These are phyloP conservation scores for Orchesella flavescens DNA, from an alignment of 2,888 invertebrate genomes.

Conservation along the genomic window DNA sequence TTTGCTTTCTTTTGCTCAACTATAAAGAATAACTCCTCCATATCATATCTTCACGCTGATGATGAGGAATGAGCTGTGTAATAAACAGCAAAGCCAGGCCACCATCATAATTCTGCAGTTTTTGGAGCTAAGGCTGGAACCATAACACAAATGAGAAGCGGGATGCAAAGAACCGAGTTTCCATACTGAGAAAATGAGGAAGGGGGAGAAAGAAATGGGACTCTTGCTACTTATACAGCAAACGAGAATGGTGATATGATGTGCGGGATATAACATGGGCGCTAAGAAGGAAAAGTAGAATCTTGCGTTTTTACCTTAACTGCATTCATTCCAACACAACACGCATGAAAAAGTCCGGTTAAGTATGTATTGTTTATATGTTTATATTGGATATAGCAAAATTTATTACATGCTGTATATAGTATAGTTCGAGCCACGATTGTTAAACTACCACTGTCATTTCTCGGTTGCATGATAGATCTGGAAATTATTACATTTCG, in stretches of 20 bases:
- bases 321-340: conserved; percentile 18
- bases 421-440: background rate
- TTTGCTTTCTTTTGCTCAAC: conserved; percentile 18
- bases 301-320: conserved; percentile 22
- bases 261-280: conserved; percentile 14
- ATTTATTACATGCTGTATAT: background rate
- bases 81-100: conserved; percentile 47
- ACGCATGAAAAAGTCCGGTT: conserved; percentile 27
- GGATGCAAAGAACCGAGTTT: background rate
- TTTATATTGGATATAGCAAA: no score
- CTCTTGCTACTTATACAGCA: background rate
- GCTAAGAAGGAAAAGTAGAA: conserved; percentile 11
- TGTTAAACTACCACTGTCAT: conserved; percentile 24
- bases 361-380: no score
- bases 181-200: conserved; percentile 14
- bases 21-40: background rate
- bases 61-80: conserved; percentile 51
- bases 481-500: conserved; percentile 57
- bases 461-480: conserved; percentile 55
- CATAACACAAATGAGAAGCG: background rate
- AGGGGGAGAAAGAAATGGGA: conserved; percentile 19
- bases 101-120: conserved; percentile 40
- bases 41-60: conserved; percentile 28
- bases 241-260: background rate
- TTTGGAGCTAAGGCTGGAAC: background rate